Base-by-base conservation (phyloP, 2,888 invertebrate species). In the Dromius quadrimaculatus region DNA sequence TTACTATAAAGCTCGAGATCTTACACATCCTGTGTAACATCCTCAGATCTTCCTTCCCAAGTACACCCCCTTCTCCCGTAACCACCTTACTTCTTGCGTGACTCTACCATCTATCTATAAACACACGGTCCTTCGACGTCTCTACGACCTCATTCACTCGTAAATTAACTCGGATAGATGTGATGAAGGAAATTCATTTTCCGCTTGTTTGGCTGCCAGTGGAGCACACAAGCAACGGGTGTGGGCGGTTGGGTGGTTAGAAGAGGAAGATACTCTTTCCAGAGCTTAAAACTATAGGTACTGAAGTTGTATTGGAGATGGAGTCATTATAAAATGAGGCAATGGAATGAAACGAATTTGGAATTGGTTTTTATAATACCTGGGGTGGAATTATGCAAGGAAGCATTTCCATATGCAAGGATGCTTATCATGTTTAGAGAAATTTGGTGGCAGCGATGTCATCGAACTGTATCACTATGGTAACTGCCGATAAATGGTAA, bases 131-230 rank as follows among this genome's bases (percentile, higher is more conserved):
- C 23, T 54, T 15, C 13, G 47, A 20, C 20, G 20, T 20, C 20
- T 2, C 22, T 57, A 69, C 57, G 65, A 65, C 63, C 71, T 71
- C 65, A 71, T 71, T 71, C 72, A 72, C 57, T 65, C 61, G 70
- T 70, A 70, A 70, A 72, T 70, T 65, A 70, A 70, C 50, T 70
- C 34, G 61, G 71, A 63, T 64, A 41, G 64, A 69, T 71, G 68
- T 63, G 71, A 71, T 71, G 72, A 82, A 82, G 82, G 83, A 83
- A 82, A 83, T 83, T 83, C 82, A 83, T 83, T 83, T 83, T 83
- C 82, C 83, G 80, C 80, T 81, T 83, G 83, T 82, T 83, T 83
- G 83, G 77, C 77, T 79, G 79, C 79, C 79, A 82, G 78, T 81
- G 79, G 79, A 80, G 81, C 82, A 81, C 4, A n/a, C 38, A 28